Conservation (phyloP, 2,888 invertebrate genomes). For the Rhaphigaster nebulosa region DNA sequence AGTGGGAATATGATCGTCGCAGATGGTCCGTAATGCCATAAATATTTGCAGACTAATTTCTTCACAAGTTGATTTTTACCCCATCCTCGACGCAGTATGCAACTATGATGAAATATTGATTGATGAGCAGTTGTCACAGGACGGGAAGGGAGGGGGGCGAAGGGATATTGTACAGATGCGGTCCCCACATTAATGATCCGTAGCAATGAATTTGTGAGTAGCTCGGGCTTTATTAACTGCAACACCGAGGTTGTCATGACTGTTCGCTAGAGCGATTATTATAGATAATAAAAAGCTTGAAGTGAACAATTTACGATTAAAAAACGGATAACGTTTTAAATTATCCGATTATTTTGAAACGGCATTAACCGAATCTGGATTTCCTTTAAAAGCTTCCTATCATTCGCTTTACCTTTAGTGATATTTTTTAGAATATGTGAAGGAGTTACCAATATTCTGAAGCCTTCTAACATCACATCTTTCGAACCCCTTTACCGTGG, state of each 20-base stretch:
- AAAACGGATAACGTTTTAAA: too few relatives aligned
- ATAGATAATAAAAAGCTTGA: neutral
- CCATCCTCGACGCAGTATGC: neutral
- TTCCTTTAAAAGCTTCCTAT: too few relatives aligned
- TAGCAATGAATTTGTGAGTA: slow-evolving; percentile 31
- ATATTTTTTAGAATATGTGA: too few relatives aligned
- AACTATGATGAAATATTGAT: slow-evolving; percentile 35
- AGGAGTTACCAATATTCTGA: too few relatives aligned
- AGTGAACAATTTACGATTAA: too few relatives aligned
- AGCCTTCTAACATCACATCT: too few relatives aligned
- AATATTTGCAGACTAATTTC: neutral
- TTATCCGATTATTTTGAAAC: too few relatives aligned
- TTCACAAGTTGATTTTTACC: neutral
- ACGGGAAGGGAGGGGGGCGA: neutral
- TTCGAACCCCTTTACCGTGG: too few relatives aligned
- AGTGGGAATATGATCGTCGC: neutral
- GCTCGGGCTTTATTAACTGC: neutral
- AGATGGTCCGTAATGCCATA: neutral
- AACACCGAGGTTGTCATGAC: neutral
- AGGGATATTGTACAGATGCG: too few relatives aligned
- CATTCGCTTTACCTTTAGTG: too few relatives aligned
- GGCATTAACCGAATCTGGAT: too few relatives aligned
- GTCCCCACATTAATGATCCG: neutral
- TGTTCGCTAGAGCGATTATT: neutral
- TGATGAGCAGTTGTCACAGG: slow-evolving; percentile 33